These are phyloP conservation scores for Holothuria leucospilota DNA, from an alignment of 53 echinoderm and acorn worm genomes.

Conservation along the genomic window DNA sequence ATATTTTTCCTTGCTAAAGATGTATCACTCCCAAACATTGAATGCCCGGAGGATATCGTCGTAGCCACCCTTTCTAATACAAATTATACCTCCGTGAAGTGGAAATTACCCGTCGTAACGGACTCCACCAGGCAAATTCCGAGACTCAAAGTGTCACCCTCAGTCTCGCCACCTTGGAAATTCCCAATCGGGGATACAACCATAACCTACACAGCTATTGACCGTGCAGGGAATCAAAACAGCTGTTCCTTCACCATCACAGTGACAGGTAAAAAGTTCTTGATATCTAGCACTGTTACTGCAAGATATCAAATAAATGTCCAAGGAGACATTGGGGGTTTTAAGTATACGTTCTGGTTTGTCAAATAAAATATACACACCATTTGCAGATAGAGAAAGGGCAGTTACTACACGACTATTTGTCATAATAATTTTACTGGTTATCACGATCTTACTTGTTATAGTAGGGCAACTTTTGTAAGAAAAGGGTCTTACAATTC, in stretches of 20 bases:
- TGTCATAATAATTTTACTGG: too few species aligned
- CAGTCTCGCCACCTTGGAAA: constrained; percentile 72
- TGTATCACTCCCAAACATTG: constrained; percentile 67
- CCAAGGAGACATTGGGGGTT: too few species aligned
- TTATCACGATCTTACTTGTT: too few species aligned
- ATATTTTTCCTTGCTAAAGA: constrained; percentile 54
- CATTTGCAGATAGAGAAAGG: too few species aligned
- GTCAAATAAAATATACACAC: too few species aligned
- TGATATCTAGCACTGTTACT: too few species aligned
- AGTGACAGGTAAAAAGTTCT: constrained; percentile 75
- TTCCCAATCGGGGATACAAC: constrained; percentile 77
- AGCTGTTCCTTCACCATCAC: constrained; percentile 75
- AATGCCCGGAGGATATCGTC: constrained; percentile 74
- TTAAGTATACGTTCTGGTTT: too few species aligned
- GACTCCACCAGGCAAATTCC: constrained; percentile 82
- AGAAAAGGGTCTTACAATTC: too few species aligned
- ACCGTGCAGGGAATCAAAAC: constrained; percentile 71
- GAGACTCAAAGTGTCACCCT: constrained; percentile 62
- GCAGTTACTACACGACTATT: too few species aligned
- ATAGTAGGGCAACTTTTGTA: too few species aligned
- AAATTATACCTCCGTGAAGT: constrained; percentile 66
- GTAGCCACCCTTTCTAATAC: constrained; percentile 48
- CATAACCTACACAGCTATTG: constrained; percentile 78
- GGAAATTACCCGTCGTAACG: constrained; percentile 63
- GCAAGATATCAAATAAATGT: too few species aligned